These are phyloP conservation scores for Isoperla grammatica DNA, from an alignment of 2,888 invertebrate species.

Conservation along the genomic window DNA sequence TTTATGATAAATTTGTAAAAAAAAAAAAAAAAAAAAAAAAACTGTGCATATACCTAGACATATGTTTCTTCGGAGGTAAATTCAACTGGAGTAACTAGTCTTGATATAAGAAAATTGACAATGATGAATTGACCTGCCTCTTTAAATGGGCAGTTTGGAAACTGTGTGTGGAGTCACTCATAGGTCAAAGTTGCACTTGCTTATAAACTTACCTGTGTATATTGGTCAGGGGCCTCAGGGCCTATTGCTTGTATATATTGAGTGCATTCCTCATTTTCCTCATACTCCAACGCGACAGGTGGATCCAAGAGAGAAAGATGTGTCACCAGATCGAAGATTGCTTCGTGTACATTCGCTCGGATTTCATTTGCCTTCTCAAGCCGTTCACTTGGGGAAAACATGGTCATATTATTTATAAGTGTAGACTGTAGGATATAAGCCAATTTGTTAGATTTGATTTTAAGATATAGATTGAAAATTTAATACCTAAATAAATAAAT, in stretches of 20 bases:
- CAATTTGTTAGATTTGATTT: conserved; percentile 4
- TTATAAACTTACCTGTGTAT: conserved; percentile 49
- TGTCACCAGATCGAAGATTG: conserved; percentile 59
- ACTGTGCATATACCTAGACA: no score
- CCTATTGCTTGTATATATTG: conserved; percentile 52
- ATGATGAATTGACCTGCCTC: no score
- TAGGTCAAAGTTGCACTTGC: no score
- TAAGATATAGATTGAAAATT: no score
- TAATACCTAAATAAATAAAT: no score
- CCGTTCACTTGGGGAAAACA: conserved; percentile 54
- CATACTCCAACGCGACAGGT: conserved; percentile 48
- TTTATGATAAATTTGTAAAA: no score
- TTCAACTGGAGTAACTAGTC: no score
- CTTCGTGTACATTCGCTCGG: conserved; percentile 67
- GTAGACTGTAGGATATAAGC: conserved; percentile 24
- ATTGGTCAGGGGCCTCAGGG: conserved; percentile 48
- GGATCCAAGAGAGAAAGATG: conserved; percentile 49
- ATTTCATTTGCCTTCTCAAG: conserved; percentile 61
- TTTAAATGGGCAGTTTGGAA: no score
- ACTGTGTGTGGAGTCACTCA: no score
- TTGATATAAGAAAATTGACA: no score
- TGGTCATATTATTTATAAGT: neutral
- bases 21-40: no score
- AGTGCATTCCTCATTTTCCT: conserved; percentile 45
- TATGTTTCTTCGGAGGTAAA: no score